Conservation (phyloP, 1,140 invertebrate species). For the Antheraea pernyi region DNA sequence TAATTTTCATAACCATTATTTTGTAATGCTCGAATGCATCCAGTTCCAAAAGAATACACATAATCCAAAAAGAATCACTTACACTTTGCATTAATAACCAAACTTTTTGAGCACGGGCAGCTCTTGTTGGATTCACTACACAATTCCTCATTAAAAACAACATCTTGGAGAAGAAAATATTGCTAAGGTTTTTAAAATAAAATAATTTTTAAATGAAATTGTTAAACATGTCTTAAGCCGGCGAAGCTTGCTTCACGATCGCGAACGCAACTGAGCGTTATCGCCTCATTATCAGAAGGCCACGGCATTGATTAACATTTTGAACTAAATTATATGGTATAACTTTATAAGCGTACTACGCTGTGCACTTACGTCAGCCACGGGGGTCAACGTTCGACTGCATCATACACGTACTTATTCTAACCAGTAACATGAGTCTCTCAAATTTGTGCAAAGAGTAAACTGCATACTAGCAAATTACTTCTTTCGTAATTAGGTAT, state of each 20-base stretch:
- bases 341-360: conserved; percentile 33
- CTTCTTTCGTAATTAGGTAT: no score
- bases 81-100: conserved; percentile 40
- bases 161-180: conserved; percentile 30
- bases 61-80: conserved; percentile 30
- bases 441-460: no score
- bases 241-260: conserved; percentile 13
- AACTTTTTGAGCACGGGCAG: conserved; percentile 39
- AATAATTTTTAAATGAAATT: conserved; percentile 14
- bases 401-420: neutral
- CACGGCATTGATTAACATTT: conserved; percentile 53
- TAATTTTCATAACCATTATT: neutral
- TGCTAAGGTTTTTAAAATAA: conserved; percentile 3
- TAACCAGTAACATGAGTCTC: neutral
- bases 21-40: neutral
- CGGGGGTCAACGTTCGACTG: conserved; percentile 12
- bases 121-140: conserved; percentile 40
- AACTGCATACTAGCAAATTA: no score
- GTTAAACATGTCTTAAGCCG: conserved; percentile 27
- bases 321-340: conserved; percentile 39
- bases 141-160: conserved; percentile 50
- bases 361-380: conserved; percentile 32
- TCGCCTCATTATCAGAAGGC: conserved; percentile 49
- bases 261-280: conserved; percentile 50
- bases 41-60: neutral